Conservation (phyloP, 37 sponge, comb jelly and placozoan species). For the Axinella damicornis region DNA sequence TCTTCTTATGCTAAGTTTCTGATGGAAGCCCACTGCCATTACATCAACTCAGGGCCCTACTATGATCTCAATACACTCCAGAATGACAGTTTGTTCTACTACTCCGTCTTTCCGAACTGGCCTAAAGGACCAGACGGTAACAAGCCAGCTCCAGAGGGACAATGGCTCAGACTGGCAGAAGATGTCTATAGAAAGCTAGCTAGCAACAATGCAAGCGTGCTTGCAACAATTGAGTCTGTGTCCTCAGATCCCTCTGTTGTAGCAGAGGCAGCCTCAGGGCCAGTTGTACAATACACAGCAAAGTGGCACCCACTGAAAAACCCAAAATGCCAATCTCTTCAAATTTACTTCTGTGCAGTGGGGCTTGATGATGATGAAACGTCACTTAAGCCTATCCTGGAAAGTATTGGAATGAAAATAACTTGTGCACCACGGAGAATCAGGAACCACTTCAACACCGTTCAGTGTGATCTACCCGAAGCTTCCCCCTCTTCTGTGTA, state of each 20-base stretch:
- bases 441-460: slow-evolving; percentile 11
- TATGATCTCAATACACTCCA: not conserved
- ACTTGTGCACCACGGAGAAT: slow-evolving; percentile 33
- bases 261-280: not conserved
- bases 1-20: slow-evolving; percentile 79
- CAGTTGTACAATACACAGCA: too few species aligned
- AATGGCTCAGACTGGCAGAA: slow-evolving; percentile 14
- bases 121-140: too few species aligned
- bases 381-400: slow-evolving; percentile 11
- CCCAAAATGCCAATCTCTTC: not conserved
- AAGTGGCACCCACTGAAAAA: slow-evolving; percentile 21
- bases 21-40: not conserved
- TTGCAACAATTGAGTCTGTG: not conserved
- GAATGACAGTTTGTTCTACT: slow-evolving; percentile 24
- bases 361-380: not conserved
- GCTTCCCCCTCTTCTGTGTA: slow-evolving; percentile 27
- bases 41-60: not conserved
- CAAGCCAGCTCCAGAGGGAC: not conserved
- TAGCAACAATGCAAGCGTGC: slow-evolving; percentile 5
- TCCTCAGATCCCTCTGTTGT: too few species aligned
- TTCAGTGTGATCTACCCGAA: not conserved
- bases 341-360: slow-evolving; percentile 33
- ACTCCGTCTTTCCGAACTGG: slow-evolving; percentile 42
- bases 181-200: not conserved
- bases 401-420: slow-evolving; percentile 52